Conservation (phyloP, 2,113 vertebrate species). For the Petromus typicus region DNA sequence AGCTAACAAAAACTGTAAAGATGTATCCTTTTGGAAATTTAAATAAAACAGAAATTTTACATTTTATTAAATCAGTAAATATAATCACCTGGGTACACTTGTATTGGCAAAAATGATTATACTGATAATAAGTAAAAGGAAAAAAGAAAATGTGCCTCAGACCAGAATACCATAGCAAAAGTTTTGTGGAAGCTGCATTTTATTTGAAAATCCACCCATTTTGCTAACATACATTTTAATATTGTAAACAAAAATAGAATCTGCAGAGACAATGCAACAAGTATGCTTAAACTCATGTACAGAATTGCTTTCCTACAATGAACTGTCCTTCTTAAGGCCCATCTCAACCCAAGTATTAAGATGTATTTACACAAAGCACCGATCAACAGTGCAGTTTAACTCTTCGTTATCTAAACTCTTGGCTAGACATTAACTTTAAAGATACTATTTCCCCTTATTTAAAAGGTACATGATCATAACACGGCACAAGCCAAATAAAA, state of each 20-base stretch:
- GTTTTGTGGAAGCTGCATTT: slow-evolving; percentile 98
- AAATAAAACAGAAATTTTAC: slow-evolving; percentile 74
- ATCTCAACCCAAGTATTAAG: slow-evolving; percentile 87
- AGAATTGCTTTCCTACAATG: slow-evolving; percentile 95
- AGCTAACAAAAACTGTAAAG: slow-evolving; percentile 53
- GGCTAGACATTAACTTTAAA: slow-evolving; percentile 88
- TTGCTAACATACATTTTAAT: slow-evolving; percentile 98
- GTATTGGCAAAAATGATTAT: slow-evolving; percentile 79
- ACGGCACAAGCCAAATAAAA: slow-evolving; percentile 83
- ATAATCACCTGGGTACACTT: slow-evolving; percentile 80
- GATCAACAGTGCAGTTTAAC: slow-evolving; percentile 96
- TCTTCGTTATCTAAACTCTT: slow-evolving; percentile 86
- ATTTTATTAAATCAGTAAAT: slow-evolving; percentile 86
- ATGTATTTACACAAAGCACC: slow-evolving; percentile 96
- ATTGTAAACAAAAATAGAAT: slow-evolving; percentile 99
- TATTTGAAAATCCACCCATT: slow-evolving; percentile 99
- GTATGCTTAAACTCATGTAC: slow-evolving; percentile 94
- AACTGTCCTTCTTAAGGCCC: slow-evolving; percentile 92
- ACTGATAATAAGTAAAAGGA: slow-evolving; percentile 56
- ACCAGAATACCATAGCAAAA: slow-evolving; percentile 87
- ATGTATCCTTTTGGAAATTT: slow-evolving; percentile 59
- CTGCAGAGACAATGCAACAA: slow-evolving; percentile 96
- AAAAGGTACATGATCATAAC: slow-evolving; percentile 85
- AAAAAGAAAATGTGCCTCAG: slow-evolving; percentile 79
- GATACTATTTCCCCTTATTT: slow-evolving; percentile 88